Evolutionary conservation across 2,113 vertebrate species (phyloP), one percentile per base, ranked within the genome.

Genomic region (Ceyx margarethae): DNA sequence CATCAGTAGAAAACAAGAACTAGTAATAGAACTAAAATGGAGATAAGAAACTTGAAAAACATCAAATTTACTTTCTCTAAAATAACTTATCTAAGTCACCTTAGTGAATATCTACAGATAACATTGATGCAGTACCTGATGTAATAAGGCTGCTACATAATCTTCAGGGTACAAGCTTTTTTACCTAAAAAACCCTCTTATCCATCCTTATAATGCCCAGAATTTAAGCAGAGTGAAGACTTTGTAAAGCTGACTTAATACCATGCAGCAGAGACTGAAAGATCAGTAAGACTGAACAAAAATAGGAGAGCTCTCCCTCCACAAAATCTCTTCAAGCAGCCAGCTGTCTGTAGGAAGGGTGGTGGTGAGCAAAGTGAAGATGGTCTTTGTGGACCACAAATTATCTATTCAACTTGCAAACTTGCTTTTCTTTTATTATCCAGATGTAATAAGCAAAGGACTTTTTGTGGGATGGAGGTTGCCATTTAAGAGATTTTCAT

Each of bases 361-460:
- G 75, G 66, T 11, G 53, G 79, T 77, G 66, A 93, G 84, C 94
- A 97, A 81, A 61, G 46, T 60, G 73, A 94, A 82, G 85, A 92
- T 46, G 21, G 15, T 64, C 76, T 81, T 77, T 76, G 29, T 48
- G 83, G 69, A 95, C 35, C 35, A 35, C 35, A 35, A 95, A 96
- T 95, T 88, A 95, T 85, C 90, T 89, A 95, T 96, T 91, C 62
- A 94, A 91, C 67, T 45, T 86, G 37, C 42, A 64, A 93, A 62
- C 51, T 46, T 75, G 68, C 88, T 96, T 73, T 89, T 90, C 64
- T 81, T 92, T 90, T 80, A 87, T 48, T 80, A 71, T 26, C 43
- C 88, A 83, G 29, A 58, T 71, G 65, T 43, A 53, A 87, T 86
- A 84, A 93, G 35, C 15, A 85, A 82, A 91, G 54, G n/a, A 64